A percentile compares a stretch with the other conserved stretches of the same genome.
These are phyloP conservation scores for Chionis minor DNA, from an alignment of 2,113 vertebrate species.

Conservation along the genomic window DNA sequence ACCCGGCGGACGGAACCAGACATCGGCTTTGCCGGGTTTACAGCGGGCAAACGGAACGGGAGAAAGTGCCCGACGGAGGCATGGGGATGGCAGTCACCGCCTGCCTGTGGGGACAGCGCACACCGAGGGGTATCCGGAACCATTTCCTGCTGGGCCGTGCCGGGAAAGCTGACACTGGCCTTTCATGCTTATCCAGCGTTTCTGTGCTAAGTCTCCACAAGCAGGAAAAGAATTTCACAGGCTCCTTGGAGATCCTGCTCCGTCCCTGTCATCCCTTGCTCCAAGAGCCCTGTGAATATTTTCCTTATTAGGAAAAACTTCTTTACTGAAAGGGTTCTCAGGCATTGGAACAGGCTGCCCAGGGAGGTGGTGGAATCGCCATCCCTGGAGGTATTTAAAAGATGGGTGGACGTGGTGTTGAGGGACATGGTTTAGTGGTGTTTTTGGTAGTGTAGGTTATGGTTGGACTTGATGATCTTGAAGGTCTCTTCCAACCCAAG, in stretches of 20 bases:
- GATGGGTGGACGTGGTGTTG: no score
- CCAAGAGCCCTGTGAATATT: background rate
- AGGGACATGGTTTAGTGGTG: no score
- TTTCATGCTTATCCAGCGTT: background rate
- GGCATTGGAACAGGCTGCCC: no score
- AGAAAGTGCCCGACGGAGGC: accelerated
- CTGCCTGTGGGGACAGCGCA: accelerated
- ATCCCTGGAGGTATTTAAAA: no score
- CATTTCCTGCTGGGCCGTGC: accelerated
- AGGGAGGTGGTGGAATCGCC: no score
- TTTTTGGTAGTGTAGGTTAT: no score
- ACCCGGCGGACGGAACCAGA: accelerated
- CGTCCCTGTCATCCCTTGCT: background rate
- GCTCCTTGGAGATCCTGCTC: background rate
- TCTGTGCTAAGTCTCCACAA: background rate
- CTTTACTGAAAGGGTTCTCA: no score
- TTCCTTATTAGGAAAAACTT: no score
- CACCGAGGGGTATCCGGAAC: background rate
- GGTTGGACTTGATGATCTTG: no score
- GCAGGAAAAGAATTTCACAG: background rate
- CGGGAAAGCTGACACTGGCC: background rate
- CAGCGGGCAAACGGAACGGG: accelerated
- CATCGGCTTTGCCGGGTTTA: background rate
- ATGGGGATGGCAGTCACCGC: accelerated
- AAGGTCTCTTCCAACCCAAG: no score